These are phyloP conservation scores for Pseudomugil gertrudae DNA, from an alignment of 2,797 vertebrate species.

Conservation along the genomic window DNA sequence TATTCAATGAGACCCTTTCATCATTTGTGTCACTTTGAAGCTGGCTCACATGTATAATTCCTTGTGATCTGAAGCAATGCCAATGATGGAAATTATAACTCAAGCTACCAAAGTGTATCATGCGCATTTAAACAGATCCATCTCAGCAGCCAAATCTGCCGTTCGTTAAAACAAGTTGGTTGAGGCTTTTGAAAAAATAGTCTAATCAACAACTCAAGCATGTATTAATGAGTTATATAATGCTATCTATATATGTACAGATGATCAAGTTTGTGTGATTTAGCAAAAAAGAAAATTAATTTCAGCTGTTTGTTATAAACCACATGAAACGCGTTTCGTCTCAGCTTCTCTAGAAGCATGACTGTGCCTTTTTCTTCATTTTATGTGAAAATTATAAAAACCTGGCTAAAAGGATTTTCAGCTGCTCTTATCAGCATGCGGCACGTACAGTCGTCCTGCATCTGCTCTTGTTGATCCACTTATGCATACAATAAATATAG, in stretches of 20 bases:
- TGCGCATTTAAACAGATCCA: conserved; percentile 28
- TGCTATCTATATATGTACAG: conserved; percentile 7
- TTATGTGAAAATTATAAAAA: conserved; percentile 33
- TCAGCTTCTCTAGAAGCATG: conserved; percentile 1
- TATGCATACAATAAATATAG: neutral
- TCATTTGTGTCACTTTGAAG: conserved; percentile 72
- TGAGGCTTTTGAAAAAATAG: conserved; percentile 1
- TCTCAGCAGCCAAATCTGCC: conserved; percentile 20
- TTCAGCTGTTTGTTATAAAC: conserved; percentile 4
- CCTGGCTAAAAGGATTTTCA: conserved; percentile 24
- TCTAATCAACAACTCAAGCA: neutral
- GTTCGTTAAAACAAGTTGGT: conserved; percentile 41
- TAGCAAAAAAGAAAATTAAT: neutral
- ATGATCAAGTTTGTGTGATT: conserved; percentile 7
- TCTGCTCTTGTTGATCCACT: conserved; percentile 5
- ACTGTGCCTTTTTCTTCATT: conserved; percentile 14
- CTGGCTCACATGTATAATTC: conserved; percentile 73
- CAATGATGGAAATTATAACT: conserved; percentile 64
- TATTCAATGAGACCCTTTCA: conserved; percentile 72
- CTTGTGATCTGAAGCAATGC: conserved; percentile 69
- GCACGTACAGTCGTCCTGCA: conserved; percentile 13
- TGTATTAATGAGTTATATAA: conserved; percentile 22
- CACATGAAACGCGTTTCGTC: conserved; percentile 10
- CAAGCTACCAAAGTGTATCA: conserved; percentile 38
- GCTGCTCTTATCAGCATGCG: conserved; percentile 36